Evolutionary conservation across 2,888 invertebrate genomes (phyloP).

Genomic region (Chymomyza amoena): DNA sequence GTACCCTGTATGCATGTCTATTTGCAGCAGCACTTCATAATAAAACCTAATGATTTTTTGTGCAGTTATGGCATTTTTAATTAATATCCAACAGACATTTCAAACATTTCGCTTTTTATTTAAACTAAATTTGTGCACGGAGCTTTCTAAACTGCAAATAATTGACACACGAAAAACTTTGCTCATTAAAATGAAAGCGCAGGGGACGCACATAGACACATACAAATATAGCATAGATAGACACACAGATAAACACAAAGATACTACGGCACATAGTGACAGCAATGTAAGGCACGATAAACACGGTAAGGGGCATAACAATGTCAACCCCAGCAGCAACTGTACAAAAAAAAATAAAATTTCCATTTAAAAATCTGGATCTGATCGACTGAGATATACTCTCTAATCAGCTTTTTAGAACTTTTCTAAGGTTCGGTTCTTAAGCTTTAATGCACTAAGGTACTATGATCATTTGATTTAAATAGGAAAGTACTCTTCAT

Average conservation of each 20-base stretch:
- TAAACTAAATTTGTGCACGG: slow-evolving; percentile 3
- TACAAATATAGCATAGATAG: not conserved
- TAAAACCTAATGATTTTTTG: not conserved
- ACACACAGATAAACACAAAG: not conserved
- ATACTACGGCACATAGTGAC: not conserved
- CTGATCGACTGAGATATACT: too few relatives aligned
- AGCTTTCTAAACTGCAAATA: slow-evolving; percentile 55
- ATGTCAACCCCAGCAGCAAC: slow-evolving; percentile 65
- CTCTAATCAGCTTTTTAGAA: too few relatives aligned
- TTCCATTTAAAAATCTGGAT: too few relatives aligned
- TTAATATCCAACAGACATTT: not conserved
- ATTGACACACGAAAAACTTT: slow-evolving; percentile 58
- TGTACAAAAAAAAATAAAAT: slow-evolving; percentile 6
- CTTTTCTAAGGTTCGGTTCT: too few relatives aligned
- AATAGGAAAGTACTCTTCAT: too few relatives aligned
- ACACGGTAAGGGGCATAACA: slow-evolving; percentile 37
- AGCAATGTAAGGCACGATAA: not conserved
- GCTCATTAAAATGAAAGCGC: slow-evolving; percentile 62
- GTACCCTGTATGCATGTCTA: not conserved
- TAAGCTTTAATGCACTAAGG: too few relatives aligned
- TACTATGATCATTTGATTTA: too few relatives aligned
- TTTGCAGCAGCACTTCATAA: not conserved
- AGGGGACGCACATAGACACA: slow-evolving; percentile 8
- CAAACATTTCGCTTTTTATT: not conserved
- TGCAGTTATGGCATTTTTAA: not conserved